Percentiles rank a stretch among this genome's conserved stretches.
These are phyloP conservation scores for Masnerella sp. DNA, from an alignment of 2,888 invertebrate species.

Conservation along the genomic window DNA sequence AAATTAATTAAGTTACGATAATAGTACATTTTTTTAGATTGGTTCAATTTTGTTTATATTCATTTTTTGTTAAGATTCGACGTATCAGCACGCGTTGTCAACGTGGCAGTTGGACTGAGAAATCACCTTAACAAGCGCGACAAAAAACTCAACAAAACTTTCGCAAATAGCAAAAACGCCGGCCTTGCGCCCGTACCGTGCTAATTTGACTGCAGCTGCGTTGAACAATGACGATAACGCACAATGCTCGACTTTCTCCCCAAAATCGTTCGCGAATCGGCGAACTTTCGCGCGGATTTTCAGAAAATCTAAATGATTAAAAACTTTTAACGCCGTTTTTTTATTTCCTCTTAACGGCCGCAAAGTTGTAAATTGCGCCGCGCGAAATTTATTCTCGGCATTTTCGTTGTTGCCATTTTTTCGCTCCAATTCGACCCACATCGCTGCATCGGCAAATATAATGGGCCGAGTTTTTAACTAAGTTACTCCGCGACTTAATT, in stretches of 20 bases:
- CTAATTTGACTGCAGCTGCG: slow-evolving; percentile 39
- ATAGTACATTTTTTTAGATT: too few relatives aligned
- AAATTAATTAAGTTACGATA: too few relatives aligned
- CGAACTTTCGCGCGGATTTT: neutral
- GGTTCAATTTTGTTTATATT: too few relatives aligned
- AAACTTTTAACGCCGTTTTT: neutral
- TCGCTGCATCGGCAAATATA: neutral
- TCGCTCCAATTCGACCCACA: slow-evolving; percentile 2
- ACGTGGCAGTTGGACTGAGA: too few relatives aligned
- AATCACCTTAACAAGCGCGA: slow-evolving; percentile 20
- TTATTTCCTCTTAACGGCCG: too few relatives aligned
- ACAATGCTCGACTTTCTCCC: slow-evolving; percentile 4
- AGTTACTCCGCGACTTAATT: slow-evolving; percentile 24
- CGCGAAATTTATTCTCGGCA: neutral
- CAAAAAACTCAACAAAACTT: slow-evolving; percentile 20
- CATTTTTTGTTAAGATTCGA: too few relatives aligned
- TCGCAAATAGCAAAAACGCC: slow-evolving; percentile 13
- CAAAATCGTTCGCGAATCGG: neutral
- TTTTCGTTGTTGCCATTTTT: neutral
- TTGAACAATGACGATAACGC: neutral
- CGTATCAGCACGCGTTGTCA: too few relatives aligned
- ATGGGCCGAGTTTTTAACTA: slow-evolving; percentile 19
- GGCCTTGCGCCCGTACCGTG: slow-evolving; percentile 3
- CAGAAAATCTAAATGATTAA: slow-evolving; percentile 12
- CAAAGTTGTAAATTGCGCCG: neutral